Percentiles rank a stretch among this genome's conserved stretches.
Conservation (phyloP, 2,888 invertebrate species). For the Parnassius orleans region DNA sequence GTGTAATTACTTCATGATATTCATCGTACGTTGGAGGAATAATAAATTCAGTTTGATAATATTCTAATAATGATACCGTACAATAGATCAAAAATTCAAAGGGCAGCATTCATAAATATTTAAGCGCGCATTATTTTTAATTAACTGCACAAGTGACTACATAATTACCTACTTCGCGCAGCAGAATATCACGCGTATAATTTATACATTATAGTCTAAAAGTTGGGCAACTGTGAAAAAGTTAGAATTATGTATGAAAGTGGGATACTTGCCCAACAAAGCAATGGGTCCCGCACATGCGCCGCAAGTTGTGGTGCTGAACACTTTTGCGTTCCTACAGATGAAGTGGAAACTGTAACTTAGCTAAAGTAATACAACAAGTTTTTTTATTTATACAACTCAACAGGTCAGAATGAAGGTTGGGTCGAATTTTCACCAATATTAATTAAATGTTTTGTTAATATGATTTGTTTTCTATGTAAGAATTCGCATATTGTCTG, state of each 20-base stretch:
- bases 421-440: too few relatives aligned
- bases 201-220: not conserved
- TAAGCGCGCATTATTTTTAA: slow-evolving; percentile 21
- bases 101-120: not conserved
- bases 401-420: not conserved
- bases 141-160: too few relatives aligned
- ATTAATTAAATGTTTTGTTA: not conserved
- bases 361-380: slow-evolving; percentile 4
- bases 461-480: not conserved
- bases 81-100: too few relatives aligned
- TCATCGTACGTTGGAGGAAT: not conserved
- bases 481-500: not conserved
- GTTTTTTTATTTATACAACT: not conserved
- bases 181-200: too few relatives aligned
- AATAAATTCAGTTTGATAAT: too few relatives aligned
- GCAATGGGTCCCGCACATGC: slow-evolving; percentile 23
- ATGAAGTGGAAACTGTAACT: slow-evolving; percentile 18
- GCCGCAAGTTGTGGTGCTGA: slow-evolving; percentile 17
- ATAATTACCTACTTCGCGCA: too few relatives aligned
- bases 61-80: too few relatives aligned
- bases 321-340: slow-evolving; percentile 21
- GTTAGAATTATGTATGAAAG: not conserved
- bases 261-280: slow-evolving; percentile 26
- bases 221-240: not conserved
- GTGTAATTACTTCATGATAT: slow-evolving; percentile 1